A percentile compares a stretch with the other conserved stretches of the same genome.
Evolutionary conservation across 1,140 invertebrate genomes (phyloP).

Genomic region (Macrobrachium nipponense): DNA sequence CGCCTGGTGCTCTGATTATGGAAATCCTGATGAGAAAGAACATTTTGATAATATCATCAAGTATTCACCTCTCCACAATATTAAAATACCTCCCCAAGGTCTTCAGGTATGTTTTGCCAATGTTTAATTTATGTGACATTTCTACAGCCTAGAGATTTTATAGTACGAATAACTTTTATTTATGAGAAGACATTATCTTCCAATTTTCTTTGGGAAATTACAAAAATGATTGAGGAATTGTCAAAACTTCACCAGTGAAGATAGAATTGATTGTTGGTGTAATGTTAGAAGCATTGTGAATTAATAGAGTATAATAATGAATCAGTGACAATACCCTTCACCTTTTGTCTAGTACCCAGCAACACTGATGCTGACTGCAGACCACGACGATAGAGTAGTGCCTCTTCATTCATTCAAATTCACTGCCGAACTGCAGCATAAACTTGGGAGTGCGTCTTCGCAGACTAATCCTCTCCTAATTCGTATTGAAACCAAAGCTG

Average conservation of each 20-base stretch:
- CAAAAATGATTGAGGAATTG: too few relatives aligned
- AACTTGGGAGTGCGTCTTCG: slow-evolving; percentile 74
- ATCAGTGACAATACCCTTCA: background rate
- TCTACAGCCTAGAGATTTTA: too few relatives aligned
- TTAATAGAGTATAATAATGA: too few relatives aligned
- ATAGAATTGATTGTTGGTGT: too few relatives aligned
- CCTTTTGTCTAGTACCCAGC: slow-evolving; percentile 83
- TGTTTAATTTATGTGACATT: too few relatives aligned
- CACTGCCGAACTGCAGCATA: slow-evolving; percentile 89
- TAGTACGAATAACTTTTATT: too few relatives aligned
- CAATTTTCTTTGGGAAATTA: too few relatives aligned
- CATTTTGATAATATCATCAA: slow-evolving; percentile 91
- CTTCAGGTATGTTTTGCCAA: slow-evolving; percentile 30
- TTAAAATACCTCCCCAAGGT: slow-evolving; percentile 74
- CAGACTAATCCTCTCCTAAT: slow-evolving; percentile 89
- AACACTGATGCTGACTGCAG: slow-evolving; percentile 90
- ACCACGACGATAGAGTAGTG: slow-evolving; percentile 98
- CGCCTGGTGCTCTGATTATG: slow-evolving; percentile 97
- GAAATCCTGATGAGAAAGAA: slow-evolving; percentile 87
- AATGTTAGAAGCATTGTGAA: too few relatives aligned
- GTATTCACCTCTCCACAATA: slow-evolving; percentile 96
- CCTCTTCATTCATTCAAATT: slow-evolving; percentile 96
- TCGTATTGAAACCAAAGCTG: slow-evolving; percentile 92
- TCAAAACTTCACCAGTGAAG: too few relatives aligned
- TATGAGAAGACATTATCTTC: too few relatives aligned